Evolutionary conservation across 2,797 vertebrate genomes (phyloP), one percentile per base, ranked within the genome.

Genomic region (Sebastes baramenuke): DNA sequence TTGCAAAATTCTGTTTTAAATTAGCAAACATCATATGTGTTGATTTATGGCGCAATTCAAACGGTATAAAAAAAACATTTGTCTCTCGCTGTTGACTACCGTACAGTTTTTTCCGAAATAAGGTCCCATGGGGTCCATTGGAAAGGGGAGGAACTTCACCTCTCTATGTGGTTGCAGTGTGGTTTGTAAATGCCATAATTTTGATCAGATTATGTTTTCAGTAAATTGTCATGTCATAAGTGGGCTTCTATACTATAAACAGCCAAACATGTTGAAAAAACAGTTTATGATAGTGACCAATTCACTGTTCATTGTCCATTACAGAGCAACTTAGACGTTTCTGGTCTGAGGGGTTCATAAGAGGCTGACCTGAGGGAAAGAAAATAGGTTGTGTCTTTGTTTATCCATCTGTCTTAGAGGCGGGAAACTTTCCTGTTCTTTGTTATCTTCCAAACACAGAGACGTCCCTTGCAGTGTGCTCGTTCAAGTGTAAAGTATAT

Each of bases 391-490:
- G 27, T 67, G 70, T 81, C 70, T 77, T 80, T 83, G 5, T 86
- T 87, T 82, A 72, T 72, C 55, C 66, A 62, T 79, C 67, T 38
- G 34, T 76, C 18, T 67, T 64, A 14, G 29, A 80, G 25, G 49
- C 10, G 9, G 12, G 18, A 58, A 56, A 55, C 29, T 25, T 81
- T 68, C 24, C 6, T 67, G 9, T n/a, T 62, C 58, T 75, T 68
- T 65, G 36, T 71, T 77, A 79, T 84, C 74, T 79, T 72, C 27
- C 13, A 49, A 86, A 76, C 32, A 67, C 58, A 64, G 27, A 42
- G 4, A 42, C 20, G 24, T 71, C 29, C 27, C 24, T 75, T 4
- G 30, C 67, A 56, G 9, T 46, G 32, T 67, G 60, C 32, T 70
- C 2, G 1, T 59, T 81, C 32, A 49, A 75, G 22, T 67, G 55